These are phyloP conservation scores for Bombus fervidus DNA, from an alignment of 1,140 invertebrate species.

Conservation along the genomic window DNA sequence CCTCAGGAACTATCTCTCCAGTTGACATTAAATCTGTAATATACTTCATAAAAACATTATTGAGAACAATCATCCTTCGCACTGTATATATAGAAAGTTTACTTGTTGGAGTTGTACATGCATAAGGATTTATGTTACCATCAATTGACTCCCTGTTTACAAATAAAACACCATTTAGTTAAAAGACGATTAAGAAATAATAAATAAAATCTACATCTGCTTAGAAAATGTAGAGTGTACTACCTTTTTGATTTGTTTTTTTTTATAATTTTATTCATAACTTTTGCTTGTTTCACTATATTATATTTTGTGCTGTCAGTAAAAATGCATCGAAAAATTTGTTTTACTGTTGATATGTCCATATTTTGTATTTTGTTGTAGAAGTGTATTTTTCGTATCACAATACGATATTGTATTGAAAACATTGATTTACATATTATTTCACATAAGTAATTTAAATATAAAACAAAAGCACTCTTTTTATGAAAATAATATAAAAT, in stretches of 20 bases:
- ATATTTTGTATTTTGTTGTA: not conserved
- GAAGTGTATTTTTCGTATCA: not conserved
- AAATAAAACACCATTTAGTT: not conserved
- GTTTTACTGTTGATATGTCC: not conserved
- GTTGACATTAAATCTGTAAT: constrained; percentile 89
- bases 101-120: not conserved
- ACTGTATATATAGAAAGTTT: constrained; percentile 42
- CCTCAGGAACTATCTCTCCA: constrained; percentile 84
- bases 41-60: constrained; percentile 91
- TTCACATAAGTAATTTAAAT: not conserved
- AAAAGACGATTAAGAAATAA: not conserved
- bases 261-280: constrained; percentile 15
- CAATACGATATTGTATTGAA: not conserved
- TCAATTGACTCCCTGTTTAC: not conserved
- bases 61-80: constrained; percentile 85
- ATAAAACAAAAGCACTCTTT: not conserved
- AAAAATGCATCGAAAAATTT: not conserved
- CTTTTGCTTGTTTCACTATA: constrained; percentile 46
- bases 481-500: not conserved
- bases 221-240: not conserved
- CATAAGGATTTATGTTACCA: not conserved
- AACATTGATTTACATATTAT: not conserved
- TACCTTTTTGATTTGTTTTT: not conserved
- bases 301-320: constrained; percentile 1
- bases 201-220: constrained; percentile 14